These are phyloP conservation scores for Ctenicera cuprea DNA, from an alignment of 2,888 invertebrate genomes.

Conservation along the genomic window DNA sequence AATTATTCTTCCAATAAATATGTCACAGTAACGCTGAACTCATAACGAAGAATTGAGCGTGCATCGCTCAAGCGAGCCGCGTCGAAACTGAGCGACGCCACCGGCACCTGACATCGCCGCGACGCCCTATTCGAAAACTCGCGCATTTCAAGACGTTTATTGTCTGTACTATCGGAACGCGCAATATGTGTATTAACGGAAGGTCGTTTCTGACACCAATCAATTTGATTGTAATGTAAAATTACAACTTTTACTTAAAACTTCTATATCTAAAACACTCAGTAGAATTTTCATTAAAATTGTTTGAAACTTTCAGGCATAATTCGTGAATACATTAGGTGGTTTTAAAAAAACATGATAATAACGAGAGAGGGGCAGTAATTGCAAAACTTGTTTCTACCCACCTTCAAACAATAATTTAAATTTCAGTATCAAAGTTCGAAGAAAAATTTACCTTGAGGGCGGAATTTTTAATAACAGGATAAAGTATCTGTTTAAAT, in stretches of 20 bases:
- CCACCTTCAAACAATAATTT: no score
- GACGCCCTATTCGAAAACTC: constrained; percentile 53
- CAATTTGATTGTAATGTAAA: constrained; percentile 5
- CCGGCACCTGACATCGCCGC: constrained; percentile 51
- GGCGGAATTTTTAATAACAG: no score
- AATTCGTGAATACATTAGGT: no score
- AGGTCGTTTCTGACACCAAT: constrained; percentile 21
- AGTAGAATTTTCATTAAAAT: no score
- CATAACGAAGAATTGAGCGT: constrained; percentile 23
- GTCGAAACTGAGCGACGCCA: constrained; percentile 55
- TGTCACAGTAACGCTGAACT: constrained; percentile 45
- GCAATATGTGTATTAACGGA: constrained; percentile 23
- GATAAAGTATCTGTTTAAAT: no score
- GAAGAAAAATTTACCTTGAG: no score
- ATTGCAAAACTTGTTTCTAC: no score
- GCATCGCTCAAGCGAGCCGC: constrained; percentile 48
- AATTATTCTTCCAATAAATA: constrained; percentile 31
- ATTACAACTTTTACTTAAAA: neutral
- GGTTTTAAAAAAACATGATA: no score
- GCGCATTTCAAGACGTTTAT: constrained; percentile 48
- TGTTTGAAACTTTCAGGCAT: no score
- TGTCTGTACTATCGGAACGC: constrained; percentile 25
- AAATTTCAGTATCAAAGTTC: no score
- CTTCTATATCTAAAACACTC: no score
- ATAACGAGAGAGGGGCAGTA: no score